Evolutionary conservation across 2,113 vertebrate species (phyloP).

Genomic region (Dryoscopus gambensis): DNA sequence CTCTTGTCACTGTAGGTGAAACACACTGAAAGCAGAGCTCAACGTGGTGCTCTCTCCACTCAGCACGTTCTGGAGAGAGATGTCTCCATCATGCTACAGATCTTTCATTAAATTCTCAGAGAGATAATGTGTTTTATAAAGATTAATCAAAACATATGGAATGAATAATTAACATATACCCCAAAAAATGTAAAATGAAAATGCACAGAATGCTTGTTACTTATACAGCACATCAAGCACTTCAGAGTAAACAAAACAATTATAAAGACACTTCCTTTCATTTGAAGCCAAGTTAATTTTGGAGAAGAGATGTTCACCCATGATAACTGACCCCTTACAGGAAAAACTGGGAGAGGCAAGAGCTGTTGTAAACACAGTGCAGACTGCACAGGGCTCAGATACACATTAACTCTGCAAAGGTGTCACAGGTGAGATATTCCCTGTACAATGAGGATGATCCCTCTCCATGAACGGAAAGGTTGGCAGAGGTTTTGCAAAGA

Average conservation of each 20-base stretch:
- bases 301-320: constrained; percentile 31
- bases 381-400: not conserved
- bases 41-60: not conserved
- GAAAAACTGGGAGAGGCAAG: constrained; percentile 13
- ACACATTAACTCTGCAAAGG: not conserved
- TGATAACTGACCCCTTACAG: constrained; percentile 23
- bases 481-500: not conserved
- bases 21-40: not conserved
- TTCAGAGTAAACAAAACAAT: constrained; percentile 45
- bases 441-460: fast-evolving
- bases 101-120: not conserved
- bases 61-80: not conserved
- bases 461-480: not conserved
- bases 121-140: not conserved
- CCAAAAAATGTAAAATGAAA: not conserved
- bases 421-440: not conserved
- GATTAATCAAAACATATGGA: not conserved
- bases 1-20: not conserved
- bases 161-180: not conserved
- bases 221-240: not conserved
- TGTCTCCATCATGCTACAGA: not conserved
- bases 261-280: constrained; percentile 32
- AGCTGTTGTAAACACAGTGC: not conserved
- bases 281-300: constrained; percentile 44
- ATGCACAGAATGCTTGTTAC: not conserved